phyloP scores from a whole-genome alignment of 2,113 vertebrate species.

The Caloenas nicobarica region DNA sequence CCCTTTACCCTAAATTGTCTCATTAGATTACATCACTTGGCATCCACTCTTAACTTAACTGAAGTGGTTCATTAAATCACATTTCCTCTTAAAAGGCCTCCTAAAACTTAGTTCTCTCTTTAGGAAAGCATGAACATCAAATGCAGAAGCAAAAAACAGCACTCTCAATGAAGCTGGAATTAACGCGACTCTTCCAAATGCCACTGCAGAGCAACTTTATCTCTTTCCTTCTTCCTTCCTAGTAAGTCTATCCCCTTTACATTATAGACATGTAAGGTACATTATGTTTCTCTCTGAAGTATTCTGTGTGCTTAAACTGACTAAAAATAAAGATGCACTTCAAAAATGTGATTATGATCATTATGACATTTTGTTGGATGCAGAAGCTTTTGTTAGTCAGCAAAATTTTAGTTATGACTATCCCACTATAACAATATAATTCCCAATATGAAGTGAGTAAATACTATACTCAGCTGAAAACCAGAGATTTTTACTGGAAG shows the following conservation, averaged over 20 bases:
- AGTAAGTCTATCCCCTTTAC: background rate
- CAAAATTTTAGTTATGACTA: background rate
- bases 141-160: background rate
- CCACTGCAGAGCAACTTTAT: background rate
- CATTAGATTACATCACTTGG: constrained; percentile 2
- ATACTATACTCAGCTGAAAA: background rate
- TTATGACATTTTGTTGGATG: background rate
- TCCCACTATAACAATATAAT: background rate
- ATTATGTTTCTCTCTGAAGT: background rate
- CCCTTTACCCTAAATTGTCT: background rate
- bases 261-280: background rate
- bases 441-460: background rate
- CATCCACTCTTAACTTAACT: background rate
- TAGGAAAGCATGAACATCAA: background rate
- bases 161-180: background rate
- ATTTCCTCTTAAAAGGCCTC: background rate
- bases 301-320: background rate
- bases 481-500: background rate
- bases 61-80: constrained; percentile 7
- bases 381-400: background rate
- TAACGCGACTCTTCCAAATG: background rate
- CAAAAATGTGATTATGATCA: background rate
- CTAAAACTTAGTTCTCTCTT: background rate
- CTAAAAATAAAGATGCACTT: background rate
- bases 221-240: background rate